Conservation (phyloP, 2,888 invertebrate genomes). For the Thereva nobilitata region DNA sequence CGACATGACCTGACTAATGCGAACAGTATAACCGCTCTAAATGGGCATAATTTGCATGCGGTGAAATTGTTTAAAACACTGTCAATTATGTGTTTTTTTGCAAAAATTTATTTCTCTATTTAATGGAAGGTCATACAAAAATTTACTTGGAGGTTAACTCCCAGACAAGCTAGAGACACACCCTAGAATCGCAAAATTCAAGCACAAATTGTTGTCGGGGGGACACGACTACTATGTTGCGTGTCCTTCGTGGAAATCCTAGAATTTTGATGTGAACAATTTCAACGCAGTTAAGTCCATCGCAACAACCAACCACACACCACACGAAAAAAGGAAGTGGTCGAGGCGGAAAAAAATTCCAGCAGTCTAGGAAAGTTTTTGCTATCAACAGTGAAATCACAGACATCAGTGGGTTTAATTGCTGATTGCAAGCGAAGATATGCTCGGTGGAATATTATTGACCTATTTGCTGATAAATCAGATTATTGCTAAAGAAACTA, state of each 20-base stretch:
- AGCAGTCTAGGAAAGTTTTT: too few species aligned
- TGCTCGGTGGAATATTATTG: too few species aligned
- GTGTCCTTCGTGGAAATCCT: neutral
- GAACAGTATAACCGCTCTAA: neutral
- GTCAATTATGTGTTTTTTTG: neutral
- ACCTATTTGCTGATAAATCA: too few species aligned
- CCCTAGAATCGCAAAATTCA: slow-evolving; percentile 26
- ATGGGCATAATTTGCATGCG: too few species aligned
- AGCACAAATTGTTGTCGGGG: slow-evolving; percentile 14
- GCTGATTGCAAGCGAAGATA: too few species aligned
- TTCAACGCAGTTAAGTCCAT: slow-evolving; percentile 14
- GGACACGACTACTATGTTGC: slow-evolving; percentile 16
- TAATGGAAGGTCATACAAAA: neutral
- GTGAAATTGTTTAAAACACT: too few species aligned
- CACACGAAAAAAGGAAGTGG: too few species aligned
- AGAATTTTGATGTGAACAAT: slow-evolving; percentile 6
- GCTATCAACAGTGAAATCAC: too few species aligned
- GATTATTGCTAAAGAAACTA: too few species aligned
- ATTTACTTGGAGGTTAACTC: slow-evolving; percentile 14
- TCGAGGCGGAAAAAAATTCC: too few species aligned
- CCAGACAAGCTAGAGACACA: slow-evolving; percentile 15
- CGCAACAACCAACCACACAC: slow-evolving; percentile 19
- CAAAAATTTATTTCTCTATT: neutral
- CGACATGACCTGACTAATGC: slow-evolving; percentile 10
- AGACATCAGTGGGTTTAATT: too few species aligned